Base-by-base conservation (phyloP, 92 coral and sea anemone species). In the Porites rus region DNA sequence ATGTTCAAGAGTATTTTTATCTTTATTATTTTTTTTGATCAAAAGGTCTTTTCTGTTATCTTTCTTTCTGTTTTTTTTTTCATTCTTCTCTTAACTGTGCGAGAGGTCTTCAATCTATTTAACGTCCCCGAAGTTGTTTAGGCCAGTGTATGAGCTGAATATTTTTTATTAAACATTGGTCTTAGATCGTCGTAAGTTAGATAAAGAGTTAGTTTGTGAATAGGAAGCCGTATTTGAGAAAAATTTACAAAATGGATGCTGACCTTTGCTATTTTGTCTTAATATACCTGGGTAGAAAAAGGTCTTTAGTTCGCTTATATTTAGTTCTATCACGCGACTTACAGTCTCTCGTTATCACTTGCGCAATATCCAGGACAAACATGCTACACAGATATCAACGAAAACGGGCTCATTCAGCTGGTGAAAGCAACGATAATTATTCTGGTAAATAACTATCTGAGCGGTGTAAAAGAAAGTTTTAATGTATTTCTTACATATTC, bases 31-130 rank as follows among this genome's bases (percentile, higher is more conserved):
- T 9, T 12, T 66, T 24, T 24, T 8, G 18, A 18, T 16, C 66
- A 56, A 22, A 54, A 28, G 31, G 20, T 62, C 72, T 21, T 19
- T 10, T 76, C 17, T 8, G 17, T 16, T 63, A 17, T 22, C 10
- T 77, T 20, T 63, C 67, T 67, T 54, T 80, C 46, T 65, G 5
- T 8, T 38, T 16, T 28, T 38, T 43, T 24, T 59, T 77, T 60
- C 46, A 28, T 38, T 16, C 16, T 6, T 10, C 13, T 31, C 51
- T 24, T 43, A 68, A 54, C 54, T 81, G 78, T 81, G 62, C 78
- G 86, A 72, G 50, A 70, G 77, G 77, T 28, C 69, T 81, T 70
- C 79, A 75, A 51, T 75, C 63, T 59, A 43, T 38, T 78, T 78
- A 17, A 81, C 12, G 46, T 21, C 71, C 28, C 25, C 20, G 4